Base-by-base conservation (phyloP, 1,140 invertebrate genomes). In the Hylaeus volcanicus region DNA sequence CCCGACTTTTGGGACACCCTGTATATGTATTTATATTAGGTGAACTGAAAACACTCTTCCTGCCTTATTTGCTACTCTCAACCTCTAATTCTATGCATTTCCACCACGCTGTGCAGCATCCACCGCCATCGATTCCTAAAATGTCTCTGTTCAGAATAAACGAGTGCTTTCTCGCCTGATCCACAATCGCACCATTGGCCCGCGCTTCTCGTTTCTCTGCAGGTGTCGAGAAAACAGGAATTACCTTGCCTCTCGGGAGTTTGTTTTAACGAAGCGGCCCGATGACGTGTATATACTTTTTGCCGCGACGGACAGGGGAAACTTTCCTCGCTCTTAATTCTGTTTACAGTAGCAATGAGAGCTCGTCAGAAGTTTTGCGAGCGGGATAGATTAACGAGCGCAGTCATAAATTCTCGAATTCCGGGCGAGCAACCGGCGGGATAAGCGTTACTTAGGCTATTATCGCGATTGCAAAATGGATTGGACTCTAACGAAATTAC, bases 221-320 rank as follows among this genome's bases (percentile, higher is more conserved):
- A 4, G 14, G 37, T 64, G 55, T 58, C 41, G 53, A 81, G 82
- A 82, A 79, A 82, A 63, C 61, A 15, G 45, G 53, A 60, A 43
- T 58, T 2, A 55, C 39, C 45, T 58, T 65, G 26, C 71, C 71
- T 61, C 53, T 15, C 41, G 53, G 51, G 58, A 74, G 72, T 85
- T 81, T 85, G 64, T 85, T 73, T 26, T 85, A 81, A 85, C 79
- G 60, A 86, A 85, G 84, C 69, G 70, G 77, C 58, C 51, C 43
- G 37, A 72, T 51, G 55, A 74, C 53, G 71, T n/a, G 70, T 14
- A 66, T 74, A 79, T 74, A 60, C 61, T 80, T 74, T 74, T 74
- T 68, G 15, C 61, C 4, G 14, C 9, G 0, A 14, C 37, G 41
- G 9, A 48, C 26, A 41, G 45, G 11, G 26, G 71, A 60, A 63